A percentile compares a stretch with the other conserved stretches of the same genome.
phyloP scores from a whole-genome alignment of 2,113 vertebrate species.

The Nesospiza acunhae region DNA sequence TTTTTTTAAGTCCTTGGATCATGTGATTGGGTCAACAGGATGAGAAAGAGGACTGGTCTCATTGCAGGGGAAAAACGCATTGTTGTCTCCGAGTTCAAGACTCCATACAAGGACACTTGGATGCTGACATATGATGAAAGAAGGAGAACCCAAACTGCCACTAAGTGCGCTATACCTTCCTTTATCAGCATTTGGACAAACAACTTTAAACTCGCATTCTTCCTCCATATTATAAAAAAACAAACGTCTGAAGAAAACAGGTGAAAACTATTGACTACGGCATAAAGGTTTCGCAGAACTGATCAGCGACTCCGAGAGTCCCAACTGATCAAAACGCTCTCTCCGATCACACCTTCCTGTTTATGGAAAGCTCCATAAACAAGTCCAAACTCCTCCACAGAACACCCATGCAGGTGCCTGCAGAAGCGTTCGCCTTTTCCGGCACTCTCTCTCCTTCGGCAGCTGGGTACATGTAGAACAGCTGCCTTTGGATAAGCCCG shows the following conservation, averaged over 20 bases:
- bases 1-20: not conserved
- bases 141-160: not conserved
- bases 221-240: not conserved
- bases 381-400: not conserved
- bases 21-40: not conserved
- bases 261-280: not conserved
- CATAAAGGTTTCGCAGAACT: not conserved
- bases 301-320: not conserved
- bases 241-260: not conserved
- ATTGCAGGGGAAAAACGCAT: fast-evolving
- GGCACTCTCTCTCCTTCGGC: not conserved
- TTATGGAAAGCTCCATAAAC: not conserved
- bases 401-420: fast-evolving
- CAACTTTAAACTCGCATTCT: not conserved
- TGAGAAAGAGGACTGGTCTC: not conserved
- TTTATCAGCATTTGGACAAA: not conserved
- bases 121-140: fast-evolving
- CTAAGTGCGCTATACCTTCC: fast-evolving
- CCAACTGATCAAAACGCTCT: fast-evolving
- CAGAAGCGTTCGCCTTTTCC: not conserved
- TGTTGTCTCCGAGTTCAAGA: not conserved
- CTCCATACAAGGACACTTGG: too few species aligned
- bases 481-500: not conserved
- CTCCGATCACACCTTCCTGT: not conserved
- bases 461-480: fast-evolving